Evolutionary conservation across 2,888 invertebrate genomes (phyloP).

Genomic region (Drosophila siamana): DNA sequence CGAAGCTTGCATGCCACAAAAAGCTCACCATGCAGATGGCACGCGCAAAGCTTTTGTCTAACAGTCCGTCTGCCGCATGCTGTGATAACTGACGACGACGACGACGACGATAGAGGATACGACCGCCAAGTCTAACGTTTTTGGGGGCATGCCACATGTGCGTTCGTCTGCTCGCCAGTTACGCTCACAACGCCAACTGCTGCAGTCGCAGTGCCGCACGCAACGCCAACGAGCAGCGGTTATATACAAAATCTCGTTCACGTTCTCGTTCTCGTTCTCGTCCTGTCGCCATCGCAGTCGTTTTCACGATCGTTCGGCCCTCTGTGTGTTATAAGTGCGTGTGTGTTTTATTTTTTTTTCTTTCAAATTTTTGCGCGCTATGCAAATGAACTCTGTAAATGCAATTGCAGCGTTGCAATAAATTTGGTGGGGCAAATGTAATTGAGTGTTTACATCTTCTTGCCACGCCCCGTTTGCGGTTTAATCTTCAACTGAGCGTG

Average conservation of each 20-base stretch:
- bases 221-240: constrained; percentile 43
- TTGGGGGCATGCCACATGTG: constrained; percentile 42
- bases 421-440: constrained; percentile 17
- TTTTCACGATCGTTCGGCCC: constrained; percentile 45
- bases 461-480: constrained; percentile 31
- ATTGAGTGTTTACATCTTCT: constrained; percentile 20
- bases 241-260: constrained; percentile 3
- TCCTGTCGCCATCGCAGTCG: constrained; percentile 12
- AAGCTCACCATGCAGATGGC: constrained; percentile 64
- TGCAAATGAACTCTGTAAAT: constrained; percentile 16
- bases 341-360: background rate
- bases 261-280: constrained; percentile 28
- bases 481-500: constrained; percentile 2
- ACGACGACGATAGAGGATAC: background rate
- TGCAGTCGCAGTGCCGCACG: constrained; percentile 65
- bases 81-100: constrained; percentile 48
- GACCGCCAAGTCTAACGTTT: background rate
- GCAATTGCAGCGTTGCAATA: constrained; percentile 9
- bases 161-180: constrained; percentile 62
- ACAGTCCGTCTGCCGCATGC: constrained; percentile 56
- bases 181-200: constrained; percentile 73
- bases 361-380: constrained; percentile 51
- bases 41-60: constrained; percentile 39
- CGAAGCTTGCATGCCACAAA: constrained; percentile 38
- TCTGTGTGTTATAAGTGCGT: too few relatives aligned